Conservation (phyloP, 1,140 invertebrate genomes). For the Neodiprion fabricii region DNA sequence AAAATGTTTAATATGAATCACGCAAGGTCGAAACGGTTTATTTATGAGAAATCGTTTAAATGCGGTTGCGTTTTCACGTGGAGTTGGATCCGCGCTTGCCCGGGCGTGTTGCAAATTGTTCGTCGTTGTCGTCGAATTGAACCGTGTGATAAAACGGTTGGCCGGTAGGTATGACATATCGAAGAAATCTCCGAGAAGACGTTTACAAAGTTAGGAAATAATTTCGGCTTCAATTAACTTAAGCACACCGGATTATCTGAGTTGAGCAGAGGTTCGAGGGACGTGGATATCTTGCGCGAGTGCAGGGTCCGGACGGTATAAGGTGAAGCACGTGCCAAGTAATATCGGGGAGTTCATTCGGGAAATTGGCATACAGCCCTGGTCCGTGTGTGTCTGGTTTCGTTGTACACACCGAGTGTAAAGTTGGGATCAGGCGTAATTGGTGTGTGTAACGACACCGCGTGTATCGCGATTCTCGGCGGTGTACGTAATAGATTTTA, state of each 20-base stretch:
- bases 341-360: background rate
- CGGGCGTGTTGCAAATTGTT: too few relatives aligned
- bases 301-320: background rate
- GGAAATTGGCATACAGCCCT: background rate
- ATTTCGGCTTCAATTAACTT: background rate
- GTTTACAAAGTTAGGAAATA: background rate
- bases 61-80: too few relatives aligned
- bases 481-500: constrained; percentile 7
- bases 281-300: background rate
- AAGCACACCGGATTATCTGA: background rate
- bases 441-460: background rate
- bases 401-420: background rate
- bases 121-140: too few relatives aligned
- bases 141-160: too few relatives aligned
- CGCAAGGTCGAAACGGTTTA: too few relatives aligned
- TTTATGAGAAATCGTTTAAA: too few relatives aligned
- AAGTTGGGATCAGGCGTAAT: background rate
- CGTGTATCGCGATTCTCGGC: background rate
- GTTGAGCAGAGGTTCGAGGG: background rate
- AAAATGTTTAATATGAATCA: too few relatives aligned
- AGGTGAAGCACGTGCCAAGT: background rate
- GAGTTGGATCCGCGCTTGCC: too few relatives aligned
- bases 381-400: background rate
- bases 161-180: too few relatives aligned
- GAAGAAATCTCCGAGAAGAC: too few relatives aligned